phyloP scores from a whole-genome alignment of 2,113 vertebrate genomes.

The Sturnus vulgaris region DNA sequence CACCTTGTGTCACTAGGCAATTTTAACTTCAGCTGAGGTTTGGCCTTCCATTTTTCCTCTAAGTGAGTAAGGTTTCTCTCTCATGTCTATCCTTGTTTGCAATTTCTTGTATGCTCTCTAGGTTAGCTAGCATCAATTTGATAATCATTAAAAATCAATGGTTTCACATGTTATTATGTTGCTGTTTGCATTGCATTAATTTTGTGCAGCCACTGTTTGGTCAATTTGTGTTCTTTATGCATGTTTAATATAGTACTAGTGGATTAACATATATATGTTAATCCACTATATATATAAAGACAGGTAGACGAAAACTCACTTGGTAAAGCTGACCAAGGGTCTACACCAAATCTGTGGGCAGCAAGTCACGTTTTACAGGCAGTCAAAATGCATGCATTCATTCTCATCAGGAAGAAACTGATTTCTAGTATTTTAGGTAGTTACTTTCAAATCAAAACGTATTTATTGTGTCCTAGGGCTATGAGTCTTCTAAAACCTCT shows the following conservation, averaged over 20 bases:
- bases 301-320: background rate
- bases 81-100: background rate
- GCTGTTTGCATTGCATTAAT: background rate
- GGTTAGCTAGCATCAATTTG: background rate
- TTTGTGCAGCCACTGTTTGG: background rate
- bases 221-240: background rate
- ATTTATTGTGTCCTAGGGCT: background rate
- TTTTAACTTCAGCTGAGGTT: background rate
- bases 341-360: background rate
- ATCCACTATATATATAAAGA: background rate
- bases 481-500: background rate
- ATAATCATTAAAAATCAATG: background rate
- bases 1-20: background rate
- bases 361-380: background rate
- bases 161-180: background rate
- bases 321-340: background rate
- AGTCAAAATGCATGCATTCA: background rate
- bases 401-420: background rate
- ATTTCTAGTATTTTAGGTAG: background rate
- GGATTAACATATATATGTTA: background rate
- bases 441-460: background rate
- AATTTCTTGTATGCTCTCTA: background rate
- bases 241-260: background rate
- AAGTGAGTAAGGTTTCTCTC: background rate
- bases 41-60: background rate